Percentiles rank a stretch among this genome's conserved stretches.
Evolutionary conservation across 2,888 invertebrate genomes (phyloP).

Genomic region (Stenodema calcarata): DNA sequence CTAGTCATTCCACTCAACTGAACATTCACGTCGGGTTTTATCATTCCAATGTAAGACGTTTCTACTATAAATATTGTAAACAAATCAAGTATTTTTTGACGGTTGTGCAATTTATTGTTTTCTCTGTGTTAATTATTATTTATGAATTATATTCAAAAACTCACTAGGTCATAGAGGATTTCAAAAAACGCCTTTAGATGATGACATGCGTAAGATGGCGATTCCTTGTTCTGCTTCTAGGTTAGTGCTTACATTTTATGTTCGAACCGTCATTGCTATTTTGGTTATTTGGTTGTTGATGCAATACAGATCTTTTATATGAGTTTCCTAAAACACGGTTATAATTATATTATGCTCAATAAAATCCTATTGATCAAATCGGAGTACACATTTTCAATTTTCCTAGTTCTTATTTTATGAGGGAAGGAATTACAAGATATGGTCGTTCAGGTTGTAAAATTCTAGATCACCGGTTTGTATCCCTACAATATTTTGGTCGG

Average conservation of each 20-base stretch:
- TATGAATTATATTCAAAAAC: not conserved
- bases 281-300: not conserved
- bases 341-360: not conserved
- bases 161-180: not conserved
- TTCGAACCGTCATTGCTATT: not conserved
- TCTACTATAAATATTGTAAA: not conserved
- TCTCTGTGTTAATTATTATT: not conserved
- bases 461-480: no score
- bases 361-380: not conserved
- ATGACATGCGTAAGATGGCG: not conserved
- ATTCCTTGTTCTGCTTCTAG: not conserved
- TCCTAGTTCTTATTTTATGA: no score
- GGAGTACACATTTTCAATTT: no score
- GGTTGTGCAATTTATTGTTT: not conserved
- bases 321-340: not conserved
- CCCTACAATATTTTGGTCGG: no score
- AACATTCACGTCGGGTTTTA: not conserved
- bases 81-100: not conserved
- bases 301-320: not conserved
- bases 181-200: not conserved
- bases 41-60: not conserved
- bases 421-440: no score
- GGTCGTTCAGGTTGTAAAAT: no score
- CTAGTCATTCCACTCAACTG: not conserved
- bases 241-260: not conserved